phyloP scores from a whole-genome alignment of 1,140 invertebrate species.

The Akabosia matsudoensis region DNA sequence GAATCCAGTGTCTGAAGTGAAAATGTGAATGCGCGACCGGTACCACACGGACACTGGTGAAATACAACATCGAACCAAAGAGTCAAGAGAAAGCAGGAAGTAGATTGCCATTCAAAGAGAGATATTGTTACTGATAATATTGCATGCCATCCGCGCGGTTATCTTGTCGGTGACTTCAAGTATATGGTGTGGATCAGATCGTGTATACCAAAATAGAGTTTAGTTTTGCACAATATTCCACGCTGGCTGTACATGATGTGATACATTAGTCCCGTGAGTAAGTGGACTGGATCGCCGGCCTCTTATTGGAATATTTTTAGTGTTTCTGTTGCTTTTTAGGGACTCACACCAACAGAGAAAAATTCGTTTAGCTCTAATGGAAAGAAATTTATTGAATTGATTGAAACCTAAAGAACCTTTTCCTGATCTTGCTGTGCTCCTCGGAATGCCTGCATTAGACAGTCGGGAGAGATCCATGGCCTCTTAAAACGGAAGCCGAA shows the following conservation, averaged over 20 bases:
- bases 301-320: neutral
- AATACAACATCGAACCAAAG: neutral
- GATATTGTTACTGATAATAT: neutral
- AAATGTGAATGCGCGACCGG: neutral
- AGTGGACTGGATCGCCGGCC: neutral
- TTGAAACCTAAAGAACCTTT: neutral
- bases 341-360: neutral
- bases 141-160: neutral
- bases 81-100: neutral
- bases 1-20: neutral
- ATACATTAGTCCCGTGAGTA: neutral
- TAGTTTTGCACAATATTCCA: constrained; percentile 21
- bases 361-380: constrained; percentile 2
- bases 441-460: neutral
- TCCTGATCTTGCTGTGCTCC: neutral
- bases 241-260: neutral
- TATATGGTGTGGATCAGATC: neutral
- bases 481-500: neutral
- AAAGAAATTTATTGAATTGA: constrained; percentile 17
- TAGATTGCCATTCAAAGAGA: neutral
- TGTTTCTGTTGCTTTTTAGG: neutral
- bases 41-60: neutral
- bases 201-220: neutral
- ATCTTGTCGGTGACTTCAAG: neutral
- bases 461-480: neutral